Base-by-base conservation (phyloP, 2,888 invertebrate genomes). In the Xiphydria camelus region DNA sequence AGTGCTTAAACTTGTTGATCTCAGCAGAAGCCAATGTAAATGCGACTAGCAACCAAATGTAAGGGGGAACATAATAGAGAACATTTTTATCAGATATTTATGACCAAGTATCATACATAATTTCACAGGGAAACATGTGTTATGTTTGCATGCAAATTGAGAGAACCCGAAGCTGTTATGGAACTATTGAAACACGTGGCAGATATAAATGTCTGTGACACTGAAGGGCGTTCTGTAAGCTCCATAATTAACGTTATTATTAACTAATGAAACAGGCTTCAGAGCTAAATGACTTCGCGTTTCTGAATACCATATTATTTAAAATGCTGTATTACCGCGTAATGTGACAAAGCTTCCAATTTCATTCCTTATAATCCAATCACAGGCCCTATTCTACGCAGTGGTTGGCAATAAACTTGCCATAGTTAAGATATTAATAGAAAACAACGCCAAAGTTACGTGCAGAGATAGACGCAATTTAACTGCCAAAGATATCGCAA, bases 371-470 rank as follows among this genome's bases (percentile, higher is more conserved):
- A 9, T 32, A n/a, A 12, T 12, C 14, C 7, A 20, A 33, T 77
- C 75, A 32, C 73, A 85, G 85, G 84, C 83, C 32, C 60, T 85
- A 37, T 84, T 83, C 68, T 84, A 83, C 80, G 84, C 85, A 36
- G 80, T 79, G 6, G 77, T 79, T 55, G 78, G 78, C 54, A 83
- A 84, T 58, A 78, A 80, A 55, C 64, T 75, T 10, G 79, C 82
- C 44, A 77, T 82, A 42, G 75, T 83, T 12, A 75, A 81, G 65
- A 63, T 81, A 52, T 76, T 87, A 1, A 70, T 85, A 39, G 68
- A 78, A 12, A 68, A 76, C 35, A 80, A 79, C n/a, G 82, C 82
- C 9, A 76, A 81, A 48, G 61, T 75, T 34, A 72, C 71, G 9
- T 77, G 80, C 60, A 73, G 72, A 6, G 85, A 85, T 70, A 75